Base-by-base conservation (phyloP, 1,140 invertebrate species). In the Gonatopus flavifemur region DNA sequence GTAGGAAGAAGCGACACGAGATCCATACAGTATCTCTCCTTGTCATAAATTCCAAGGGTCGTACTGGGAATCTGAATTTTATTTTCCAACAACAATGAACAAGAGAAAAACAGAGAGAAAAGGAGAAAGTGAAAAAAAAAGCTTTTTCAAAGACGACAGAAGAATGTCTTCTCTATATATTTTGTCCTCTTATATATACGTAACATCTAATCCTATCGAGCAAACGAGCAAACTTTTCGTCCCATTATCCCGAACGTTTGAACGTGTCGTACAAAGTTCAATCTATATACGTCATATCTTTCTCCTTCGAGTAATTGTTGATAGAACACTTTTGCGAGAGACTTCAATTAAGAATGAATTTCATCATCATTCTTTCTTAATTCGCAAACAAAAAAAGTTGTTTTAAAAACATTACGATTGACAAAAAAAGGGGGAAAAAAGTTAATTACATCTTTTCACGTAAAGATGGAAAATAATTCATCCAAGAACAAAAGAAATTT, bases 11-110 rank as follows among this genome's bases (percentile, higher is more conserved):
- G 19, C 15, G 33, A 21, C 13, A 12, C 28, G 22, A 22, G 20
- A 7, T 7, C 35, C 35, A 36, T 18, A 20, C 32, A 40, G 35
- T 25, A 31, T 47, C 50, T n/a, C n/a, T n/a, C n/a, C 13, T 45
- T 25, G 20, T 38, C 40, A 28, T 50, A 47, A 49, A 41, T 55
- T 40, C 16, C 22, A 18, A 12, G 31, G 32, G 19, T 43, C 31
- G 13, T 47, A 1, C 6, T 15, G 44, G 40, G 44, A 48, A 44
- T 32, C 18, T 28, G 45, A 55, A 52, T 55, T 58, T 62, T 62
- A 51, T 58, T 55, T 45, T 33, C 21, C 20, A 25, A 32, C 24
- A 45, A 22, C 45, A 51, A 40, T 19, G 8, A n/a, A n/a, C 9
- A 24, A 30, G 25, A 33, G 16, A n/a, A n/a, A n/a, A n/a, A 36